phyloP scores from a whole-genome alignment of 2,113 vertebrate species.

The Sinocyclocheilus anshuiensis region DNA sequence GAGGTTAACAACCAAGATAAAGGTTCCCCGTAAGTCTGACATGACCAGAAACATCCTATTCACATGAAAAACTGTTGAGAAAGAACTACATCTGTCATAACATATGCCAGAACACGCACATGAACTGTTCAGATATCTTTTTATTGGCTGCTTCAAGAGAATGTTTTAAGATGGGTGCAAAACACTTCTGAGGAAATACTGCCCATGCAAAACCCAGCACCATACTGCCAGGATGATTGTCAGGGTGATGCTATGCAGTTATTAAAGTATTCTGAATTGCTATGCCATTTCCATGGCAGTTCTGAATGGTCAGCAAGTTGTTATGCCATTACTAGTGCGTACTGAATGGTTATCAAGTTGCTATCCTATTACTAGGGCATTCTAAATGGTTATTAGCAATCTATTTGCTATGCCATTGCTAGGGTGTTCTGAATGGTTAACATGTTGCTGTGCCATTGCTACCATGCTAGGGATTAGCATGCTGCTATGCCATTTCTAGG shows the following conservation, averaged over 20 bases:
- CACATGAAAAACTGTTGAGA: conserved; percentile 10
- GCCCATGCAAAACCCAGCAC: neutral
- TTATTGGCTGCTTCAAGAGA: neutral
- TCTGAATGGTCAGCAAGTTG: neutral
- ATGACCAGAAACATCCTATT: conserved; percentile 37
- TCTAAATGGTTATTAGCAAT: neutral
- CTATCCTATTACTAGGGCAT: neutral
- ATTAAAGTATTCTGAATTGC: neutral
- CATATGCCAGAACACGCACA: neutral
- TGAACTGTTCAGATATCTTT: neutral
- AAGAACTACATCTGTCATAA: conserved; percentile 7
- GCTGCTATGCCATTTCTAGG: neutral
- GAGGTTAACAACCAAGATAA: conserved; percentile 39
- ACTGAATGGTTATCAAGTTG: neutral
- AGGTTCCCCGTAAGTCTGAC: conserved; percentile 24
- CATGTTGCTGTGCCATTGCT: neutral
- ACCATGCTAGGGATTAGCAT: too few relatives aligned
- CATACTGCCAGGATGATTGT: neutral
- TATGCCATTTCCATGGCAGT: neutral
- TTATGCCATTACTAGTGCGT: neutral
- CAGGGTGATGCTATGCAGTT: neutral
- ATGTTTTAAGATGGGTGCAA: neutral
- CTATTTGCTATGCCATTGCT: neutral
- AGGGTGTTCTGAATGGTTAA: neutral
- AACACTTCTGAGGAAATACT: neutral